Evolutionary conservation across 2,797 vertebrate genomes (phyloP), one percentile per base, ranked within the genome.

Genomic region (Brotula barbata): DNA sequence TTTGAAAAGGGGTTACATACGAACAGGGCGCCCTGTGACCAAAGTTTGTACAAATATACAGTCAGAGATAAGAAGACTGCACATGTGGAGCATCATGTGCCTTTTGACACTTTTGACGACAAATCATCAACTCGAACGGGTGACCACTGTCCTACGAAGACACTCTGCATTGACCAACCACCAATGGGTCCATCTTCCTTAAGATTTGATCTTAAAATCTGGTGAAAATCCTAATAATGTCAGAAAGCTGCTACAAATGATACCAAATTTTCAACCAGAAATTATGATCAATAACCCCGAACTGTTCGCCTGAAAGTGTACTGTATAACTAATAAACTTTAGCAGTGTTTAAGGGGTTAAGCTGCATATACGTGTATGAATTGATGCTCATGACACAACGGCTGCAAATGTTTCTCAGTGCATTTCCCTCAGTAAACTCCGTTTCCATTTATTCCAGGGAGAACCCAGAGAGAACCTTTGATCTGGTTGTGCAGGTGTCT

Each of bases 391-490:
- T 31, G 1, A 6, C 51, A 45, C 64, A 71, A 70, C 62, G 78
- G 66, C 69, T 64, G 71, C 46, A 51, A 12, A 7, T 42, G 15
- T 5, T 28, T 64, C 20, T 25, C 7, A 19, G 8, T 5, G 5
- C 5, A 0, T 58, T 19, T 1, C 7, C 28, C 16, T n/a, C 5
- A 36, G 3, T 58, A 54, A 82, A 50, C 33, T 10, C 34, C 1
- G 55, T 23, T 71, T 49, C 77, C 19, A 15, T 71, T 50, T 46
- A 31, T 84, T 80, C 6, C 78, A 98, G 97, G 88, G 94, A 97
- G 91, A 94, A 94, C 81, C 97, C 97, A 77, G 93, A 94, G 58
- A 94, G 94, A 88, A 97, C 94, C 12, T 97, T 98, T 90, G 96
- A 99, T 89, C 89, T 98, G 90, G 91, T 96, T 37, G 72, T 98